These are phyloP conservation scores for Fistularia tabacaria DNA, from an alignment of 2,797 vertebrate species.

Conservation along the genomic window DNA sequence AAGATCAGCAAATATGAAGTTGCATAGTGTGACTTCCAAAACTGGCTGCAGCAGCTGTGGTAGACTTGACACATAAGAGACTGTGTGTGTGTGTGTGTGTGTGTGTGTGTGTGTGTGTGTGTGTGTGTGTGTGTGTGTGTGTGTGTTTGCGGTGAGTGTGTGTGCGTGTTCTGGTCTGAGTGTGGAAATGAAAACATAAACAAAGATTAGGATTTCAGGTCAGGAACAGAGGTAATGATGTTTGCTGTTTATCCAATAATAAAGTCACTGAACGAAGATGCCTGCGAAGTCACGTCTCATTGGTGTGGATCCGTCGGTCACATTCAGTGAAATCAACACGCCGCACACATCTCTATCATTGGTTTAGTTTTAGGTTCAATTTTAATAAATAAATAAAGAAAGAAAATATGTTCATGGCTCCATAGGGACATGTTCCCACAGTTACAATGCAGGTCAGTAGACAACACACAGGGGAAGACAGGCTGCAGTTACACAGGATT, in stretches of 20 bases:
- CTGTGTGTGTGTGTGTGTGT: conserved; percentile 5
- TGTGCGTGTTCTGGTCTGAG: neutral
- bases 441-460: conserved; percentile 65
- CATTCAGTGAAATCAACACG: conserved; percentile 29
- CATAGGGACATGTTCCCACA: conserved; percentile 51
- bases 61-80: conserved; percentile 4
- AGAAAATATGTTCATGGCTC: conserved; percentile 71
- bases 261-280: conserved; percentile 25
- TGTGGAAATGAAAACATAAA: neutral
- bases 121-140: too few species aligned
- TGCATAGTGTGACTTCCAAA: too few species aligned
- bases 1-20: conserved; percentile 10
- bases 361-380: conserved; percentile 62
- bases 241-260: conserved; percentile 32
- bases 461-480: conserved; percentile 28
- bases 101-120: conserved; percentile 6
- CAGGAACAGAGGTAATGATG: neutral
- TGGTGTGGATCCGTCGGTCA: too few species aligned
- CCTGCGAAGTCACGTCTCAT: neutral
- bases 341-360: conserved; percentile 9
- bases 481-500: conserved; percentile 33
- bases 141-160: too few species aligned
- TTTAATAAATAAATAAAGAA: conserved; percentile 84
- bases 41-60: too few species aligned
- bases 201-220: conserved; percentile 1